Evolutionary conservation across 2,888 invertebrate genomes (phyloP), one percentile per base, ranked within the genome.

Genomic region (Pollenia griseotomentosa): DNA sequence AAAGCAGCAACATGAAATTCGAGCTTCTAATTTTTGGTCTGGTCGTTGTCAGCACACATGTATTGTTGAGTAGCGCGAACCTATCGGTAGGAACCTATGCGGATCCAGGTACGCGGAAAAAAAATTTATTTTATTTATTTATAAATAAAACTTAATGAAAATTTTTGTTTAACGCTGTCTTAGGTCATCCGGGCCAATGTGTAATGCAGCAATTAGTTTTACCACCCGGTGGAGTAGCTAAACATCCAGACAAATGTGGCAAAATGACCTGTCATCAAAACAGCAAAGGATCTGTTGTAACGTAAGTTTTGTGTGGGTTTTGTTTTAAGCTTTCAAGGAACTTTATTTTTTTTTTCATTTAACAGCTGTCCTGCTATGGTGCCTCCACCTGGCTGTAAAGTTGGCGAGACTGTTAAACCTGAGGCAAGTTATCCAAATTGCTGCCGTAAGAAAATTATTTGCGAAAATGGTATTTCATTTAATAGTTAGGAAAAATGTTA

Each of bases 341-440:
- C 19, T 6, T 61, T 59, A 12, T n/a, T 11, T 51, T 19, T 33
- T 63, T 42, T 51, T 9, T 46, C 6, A 33, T 48, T 14, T 8
- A 40, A 46, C 51, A 84, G 83, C 11, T 84, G 84, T 40, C 33
- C 79, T 7, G n/a, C 2, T 0, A 79, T 84, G 84, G 6, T 83
- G 9, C 59, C 80, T 0, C 85, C 85, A 23, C 14, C 4, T 10
- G 75, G 55, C 11, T 85, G 85, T 61, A n/a, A 9, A 2, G 5
- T 81, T 8, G 70, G 75, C 6, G 55, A 85, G 1, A 46, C 61
- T 51, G 53, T 81, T 8, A 14, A 71, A 44, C 71, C 83, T 51
- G 19, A 70, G 16, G 80, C 75, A 8, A 68, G 53, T 48, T 85
- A 85, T 85, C 85, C 85, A 9, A 74, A 81, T n/a, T 85, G 85